These are phyloP conservation scores for Dipus sagitta DNA, from an alignment of 2,797 vertebrate species.

Conservation along the genomic window DNA sequence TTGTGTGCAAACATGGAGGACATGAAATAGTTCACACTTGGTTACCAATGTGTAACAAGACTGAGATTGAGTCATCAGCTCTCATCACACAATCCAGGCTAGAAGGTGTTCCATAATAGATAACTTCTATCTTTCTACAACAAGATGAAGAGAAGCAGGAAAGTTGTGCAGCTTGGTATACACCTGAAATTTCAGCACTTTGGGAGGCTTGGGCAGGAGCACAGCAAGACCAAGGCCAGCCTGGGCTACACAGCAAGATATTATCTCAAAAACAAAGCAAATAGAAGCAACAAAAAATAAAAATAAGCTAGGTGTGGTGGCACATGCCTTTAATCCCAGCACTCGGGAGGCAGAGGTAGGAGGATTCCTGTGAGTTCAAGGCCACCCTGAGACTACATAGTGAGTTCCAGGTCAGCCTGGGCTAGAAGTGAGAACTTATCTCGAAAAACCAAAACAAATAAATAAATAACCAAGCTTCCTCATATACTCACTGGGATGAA, in stretches of 20 bases:
- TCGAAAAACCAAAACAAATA: too few relatives aligned
- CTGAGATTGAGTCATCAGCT: not conserved
- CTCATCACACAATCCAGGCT: not conserved
- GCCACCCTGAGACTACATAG: too few relatives aligned
- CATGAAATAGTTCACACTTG: not conserved
- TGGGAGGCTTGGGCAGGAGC: not conserved
- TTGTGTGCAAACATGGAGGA: not conserved
- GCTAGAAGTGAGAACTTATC: too few relatives aligned
- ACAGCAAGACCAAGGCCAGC: not conserved
- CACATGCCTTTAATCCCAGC: too few relatives aligned
- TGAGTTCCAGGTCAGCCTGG: too few relatives aligned
- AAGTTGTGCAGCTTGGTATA: fast-evolving
- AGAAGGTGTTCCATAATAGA: not conserved
- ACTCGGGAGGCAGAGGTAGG: too few relatives aligned
- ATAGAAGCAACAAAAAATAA: not conserved
- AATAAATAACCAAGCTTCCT: too few relatives aligned
- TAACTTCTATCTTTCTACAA: constrained; percentile 11
- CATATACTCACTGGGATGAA: too few relatives aligned
- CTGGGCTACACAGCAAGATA: not conserved
- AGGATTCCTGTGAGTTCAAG: too few relatives aligned
- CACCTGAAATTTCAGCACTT: not conserved
- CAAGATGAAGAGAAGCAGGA: not conserved
- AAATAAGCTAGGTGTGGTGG: too few relatives aligned
- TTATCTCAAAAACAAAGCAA: not conserved
- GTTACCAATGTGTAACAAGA: not conserved